These are phyloP conservation scores for Chinchilla lanigera DNA, from an alignment of 2,113 vertebrate genomes.

Conservation along the genomic window DNA sequence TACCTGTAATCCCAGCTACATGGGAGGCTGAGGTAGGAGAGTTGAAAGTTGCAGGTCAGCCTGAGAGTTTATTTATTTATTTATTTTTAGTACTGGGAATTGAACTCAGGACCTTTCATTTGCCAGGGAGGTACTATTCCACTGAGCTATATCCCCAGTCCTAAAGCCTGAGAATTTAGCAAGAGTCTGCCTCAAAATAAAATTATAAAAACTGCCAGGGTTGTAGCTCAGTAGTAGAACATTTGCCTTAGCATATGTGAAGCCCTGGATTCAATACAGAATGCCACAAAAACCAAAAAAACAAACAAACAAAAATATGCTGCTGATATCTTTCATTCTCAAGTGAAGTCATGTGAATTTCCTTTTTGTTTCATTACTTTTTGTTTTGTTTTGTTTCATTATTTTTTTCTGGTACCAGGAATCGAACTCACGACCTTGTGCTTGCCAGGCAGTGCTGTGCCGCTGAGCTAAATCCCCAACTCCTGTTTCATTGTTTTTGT, in stretches of 20 bases:
- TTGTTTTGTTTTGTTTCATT: too few relatives aligned
- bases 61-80: neutral
- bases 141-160: too few relatives aligned
- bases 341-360: neutral
- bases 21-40: neutral
- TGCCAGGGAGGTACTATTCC: too few relatives aligned
- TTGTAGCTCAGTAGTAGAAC: neutral
- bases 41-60: neutral
- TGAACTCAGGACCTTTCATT: too few relatives aligned
- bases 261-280: neutral
- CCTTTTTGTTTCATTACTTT: neutral
- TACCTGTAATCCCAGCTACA: neutral
- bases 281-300: neutral
- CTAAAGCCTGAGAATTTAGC: neutral
- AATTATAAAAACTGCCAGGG: neutral
- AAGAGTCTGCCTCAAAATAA: neutral
- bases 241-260: neutral
- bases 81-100: too few relatives aligned
- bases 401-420: too few relatives aligned
- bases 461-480: too few relatives aligned
- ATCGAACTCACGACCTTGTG: too few relatives aligned
- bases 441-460: too few relatives aligned
- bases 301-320: neutral
- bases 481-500: too few relatives aligned
- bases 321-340: neutral